These are phyloP conservation scores for Elgonia sp. DNA, from an alignment of 2,888 invertebrate species.

Conservation along the genomic window DNA sequence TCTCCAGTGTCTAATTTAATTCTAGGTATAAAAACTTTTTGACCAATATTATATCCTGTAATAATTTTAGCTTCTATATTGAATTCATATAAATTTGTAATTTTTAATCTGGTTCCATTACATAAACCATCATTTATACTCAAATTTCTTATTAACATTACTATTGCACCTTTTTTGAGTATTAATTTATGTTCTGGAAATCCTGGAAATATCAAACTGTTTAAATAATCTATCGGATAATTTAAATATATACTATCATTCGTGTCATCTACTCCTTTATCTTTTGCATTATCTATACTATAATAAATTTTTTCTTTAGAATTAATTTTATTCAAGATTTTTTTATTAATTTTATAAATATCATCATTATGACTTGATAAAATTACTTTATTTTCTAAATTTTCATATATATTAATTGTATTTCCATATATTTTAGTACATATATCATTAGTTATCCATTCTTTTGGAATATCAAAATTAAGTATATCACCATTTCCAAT, in stretches of 20 bases:
- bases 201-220: constrained; percentile 13
- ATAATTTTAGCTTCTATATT: constrained; percentile 37
- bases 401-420: not conserved
- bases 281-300: constrained; percentile 4
- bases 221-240: constrained; percentile 41
- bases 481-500: constrained; percentile 13
- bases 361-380: constrained; percentile 37
- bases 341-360: constrained; percentile 11
- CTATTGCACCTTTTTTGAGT: constrained; percentile 16
- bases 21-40: constrained; percentile 23
- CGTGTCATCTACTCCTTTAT: constrained; percentile 10
- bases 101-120: constrained; percentile 39
- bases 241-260: constrained; percentile 4
- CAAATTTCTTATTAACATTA: constrained; percentile 34
- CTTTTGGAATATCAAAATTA: constrained; percentile 5
- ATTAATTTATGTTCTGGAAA: constrained; percentile 43
- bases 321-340: constrained; percentile 15
- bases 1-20: not conserved
- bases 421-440: constrained; percentile 19
- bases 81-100: constrained; percentile 16
- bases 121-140: constrained; percentile 25
- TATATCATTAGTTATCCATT: constrained; percentile 1
- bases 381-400: constrained; percentile 2
- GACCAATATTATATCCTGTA: constrained; percentile 8
- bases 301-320: not conserved